phyloP scores from a whole-genome alignment of 2,797 vertebrate genomes.

The Heliangelus exortis region DNA sequence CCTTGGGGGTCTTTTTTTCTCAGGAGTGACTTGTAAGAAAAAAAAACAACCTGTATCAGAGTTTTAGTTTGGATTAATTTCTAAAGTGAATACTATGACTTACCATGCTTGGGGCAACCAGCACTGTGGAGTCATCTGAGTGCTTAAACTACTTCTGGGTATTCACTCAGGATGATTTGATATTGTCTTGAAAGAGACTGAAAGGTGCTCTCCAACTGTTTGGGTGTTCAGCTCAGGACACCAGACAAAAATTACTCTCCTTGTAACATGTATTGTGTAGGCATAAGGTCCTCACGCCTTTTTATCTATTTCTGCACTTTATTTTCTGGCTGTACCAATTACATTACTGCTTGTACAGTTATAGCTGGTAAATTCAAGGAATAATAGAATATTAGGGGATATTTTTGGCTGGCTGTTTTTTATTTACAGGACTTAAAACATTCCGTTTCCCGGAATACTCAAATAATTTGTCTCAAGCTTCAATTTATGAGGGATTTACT shows the following conservation, averaged over 20 bases:
- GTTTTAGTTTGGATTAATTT: not conserved
- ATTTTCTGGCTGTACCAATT: not conserved
- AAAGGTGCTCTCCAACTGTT: not conserved
- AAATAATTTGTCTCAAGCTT: not conserved
- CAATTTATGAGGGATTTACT: not conserved
- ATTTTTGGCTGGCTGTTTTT: not conserved
- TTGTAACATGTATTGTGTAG: not conserved
- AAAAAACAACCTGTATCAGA: not conserved
- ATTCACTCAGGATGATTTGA: not conserved
- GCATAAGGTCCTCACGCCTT: not conserved
- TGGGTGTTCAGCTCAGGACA: not conserved
- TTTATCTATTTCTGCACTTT: not conserved
- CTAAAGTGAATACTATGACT: not conserved
- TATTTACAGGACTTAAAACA: not conserved
- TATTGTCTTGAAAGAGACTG: not conserved
- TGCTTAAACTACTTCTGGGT: not conserved
- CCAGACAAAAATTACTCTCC: not conserved
- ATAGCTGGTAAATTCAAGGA: not conserved
- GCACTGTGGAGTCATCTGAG: not conserved
- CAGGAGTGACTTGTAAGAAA: not conserved
- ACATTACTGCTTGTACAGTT: not conserved
- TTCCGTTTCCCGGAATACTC: not conserved
- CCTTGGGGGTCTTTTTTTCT: not conserved
- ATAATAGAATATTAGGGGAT: not conserved
- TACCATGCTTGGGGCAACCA: not conserved